phyloP scores from a whole-genome alignment of 1,140 invertebrate genomes.

The Harpegnathos saltator region DNA sequence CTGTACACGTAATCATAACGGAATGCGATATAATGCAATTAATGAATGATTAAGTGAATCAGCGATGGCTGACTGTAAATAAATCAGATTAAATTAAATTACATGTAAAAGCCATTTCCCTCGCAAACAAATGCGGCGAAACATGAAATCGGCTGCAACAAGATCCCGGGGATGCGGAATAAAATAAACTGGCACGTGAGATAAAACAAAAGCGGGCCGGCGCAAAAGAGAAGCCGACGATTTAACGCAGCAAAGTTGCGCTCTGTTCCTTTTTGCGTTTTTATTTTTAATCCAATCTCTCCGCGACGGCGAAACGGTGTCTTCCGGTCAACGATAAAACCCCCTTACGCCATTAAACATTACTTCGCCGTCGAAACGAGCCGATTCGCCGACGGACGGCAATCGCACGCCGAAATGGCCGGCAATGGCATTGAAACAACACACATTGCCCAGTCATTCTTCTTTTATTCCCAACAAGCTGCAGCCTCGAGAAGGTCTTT shows the following conservation, averaged over 20 bases:
- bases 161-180: not conserved
- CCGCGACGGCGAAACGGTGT: not conserved
- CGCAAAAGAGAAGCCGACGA: not conserved
- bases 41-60: constrained; percentile 48
- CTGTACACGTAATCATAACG: constrained; percentile 24
- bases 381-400: not conserved
- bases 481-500: constrained; percentile 35
- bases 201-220: constrained; percentile 8
- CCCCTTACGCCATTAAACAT: constrained; percentile 11
- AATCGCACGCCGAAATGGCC: constrained; percentile 5
- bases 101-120: constrained; percentile 29
- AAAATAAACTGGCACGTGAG: constrained; percentile 15
- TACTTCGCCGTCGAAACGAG: not conserved
- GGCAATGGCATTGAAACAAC: constrained; percentile 14
- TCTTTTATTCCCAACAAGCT: constrained; percentile 25
- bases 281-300: constrained; percentile 3
- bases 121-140: not conserved
- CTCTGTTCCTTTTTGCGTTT: too few relatives aligned
- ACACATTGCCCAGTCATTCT: not conserved
- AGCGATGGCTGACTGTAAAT: constrained; percentile 26
- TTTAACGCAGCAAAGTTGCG: not conserved
- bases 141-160: constrained; percentile 3
- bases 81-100: constrained; percentile 59
- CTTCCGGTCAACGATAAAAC: constrained; percentile 23
- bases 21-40: constrained; percentile 50